Base-by-base conservation (phyloP, 1,140 invertebrate genomes). In the Tyrophagus putrescentiae region DNA sequence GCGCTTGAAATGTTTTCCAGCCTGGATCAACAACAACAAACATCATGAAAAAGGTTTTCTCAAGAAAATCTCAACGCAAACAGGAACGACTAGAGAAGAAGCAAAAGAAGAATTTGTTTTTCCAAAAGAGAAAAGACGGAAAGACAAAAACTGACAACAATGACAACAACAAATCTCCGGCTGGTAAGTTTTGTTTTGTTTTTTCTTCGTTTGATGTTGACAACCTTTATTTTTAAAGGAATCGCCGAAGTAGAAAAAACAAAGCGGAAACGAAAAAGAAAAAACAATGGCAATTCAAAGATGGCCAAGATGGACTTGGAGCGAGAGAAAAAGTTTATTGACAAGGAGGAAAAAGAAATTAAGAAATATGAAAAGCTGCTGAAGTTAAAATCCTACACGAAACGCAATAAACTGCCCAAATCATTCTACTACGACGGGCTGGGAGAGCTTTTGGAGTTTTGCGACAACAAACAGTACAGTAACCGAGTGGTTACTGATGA, bases 391-490 rank as follows among this genome's bases (percentile, higher is more conserved):
- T 21, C 13, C 3, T 54, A 54, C 27, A 60, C 34, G 33, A 60
- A 57, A 54, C 27, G 59, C 33, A 60, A 57, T 2, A 54, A 42
- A n/a, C 18, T 62, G 13, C 60, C 61, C 7, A 62, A 62, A 62
- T 60, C 61, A 23, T 62, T 62, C 23, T 18, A 62, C 31, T n/a
- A 28, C n/a, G 61, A 62, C 29, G 61, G 61, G 25, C 42, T 62
- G 41, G 61, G 6, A 6, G 60, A 62, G 41, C 9, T 62, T n/a
- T n/a, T 62, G 1, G 61, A 62, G 28, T 29, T 60, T 7, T 39
- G 64, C 29, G 60, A 62, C 42, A 28, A 31, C 7, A 58, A 34
- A 31, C 45, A 48, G 31, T 48, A 48, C 31, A 29, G 31, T 7
- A 48, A 48, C 31, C 45, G 45, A 9, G 13, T 48, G 18, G 45